These are phyloP conservation scores for Bombus haemorrhoidalis DNA, from an alignment of 1,140 invertebrate species.

Conservation along the genomic window DNA sequence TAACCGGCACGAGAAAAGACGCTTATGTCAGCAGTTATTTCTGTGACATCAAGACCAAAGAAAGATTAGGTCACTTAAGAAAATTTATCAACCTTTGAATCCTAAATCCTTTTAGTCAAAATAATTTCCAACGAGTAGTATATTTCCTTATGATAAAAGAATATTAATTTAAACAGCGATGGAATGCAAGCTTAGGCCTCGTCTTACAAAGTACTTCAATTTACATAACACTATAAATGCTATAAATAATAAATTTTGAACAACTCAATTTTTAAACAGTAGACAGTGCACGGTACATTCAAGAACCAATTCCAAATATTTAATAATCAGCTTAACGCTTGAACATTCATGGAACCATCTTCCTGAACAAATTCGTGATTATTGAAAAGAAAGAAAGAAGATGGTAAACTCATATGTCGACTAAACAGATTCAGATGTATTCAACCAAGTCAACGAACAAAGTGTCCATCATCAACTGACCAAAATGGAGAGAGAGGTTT, in stretches of 20 bases:
- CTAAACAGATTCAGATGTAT: slow-evolving; percentile 10
- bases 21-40: slow-evolving; percentile 16
- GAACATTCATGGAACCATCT: neutral
- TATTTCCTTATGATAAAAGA: too few relatives aligned
- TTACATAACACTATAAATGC: too few relatives aligned
- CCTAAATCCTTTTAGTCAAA: too few relatives aligned
- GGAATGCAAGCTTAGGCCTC: too few relatives aligned
- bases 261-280: neutral
- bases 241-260: neutral
- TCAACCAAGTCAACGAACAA: neutral
- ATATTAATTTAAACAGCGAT: too few relatives aligned
- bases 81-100: neutral
- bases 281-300: slow-evolving; percentile 38
- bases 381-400: neutral
- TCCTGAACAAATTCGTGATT: neutral
- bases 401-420: neutral
- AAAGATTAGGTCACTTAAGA: neutral
- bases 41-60: neutral
- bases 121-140: too few relatives aligned
- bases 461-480: neutral
- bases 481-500: slow-evolving; percentile 80
- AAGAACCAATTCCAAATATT: neutral
- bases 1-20: neutral
- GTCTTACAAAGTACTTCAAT: too few relatives aligned
- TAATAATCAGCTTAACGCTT: neutral